phyloP scores from a whole-genome alignment of 2,113 vertebrate genomes.

The Antennarius striatus region DNA sequence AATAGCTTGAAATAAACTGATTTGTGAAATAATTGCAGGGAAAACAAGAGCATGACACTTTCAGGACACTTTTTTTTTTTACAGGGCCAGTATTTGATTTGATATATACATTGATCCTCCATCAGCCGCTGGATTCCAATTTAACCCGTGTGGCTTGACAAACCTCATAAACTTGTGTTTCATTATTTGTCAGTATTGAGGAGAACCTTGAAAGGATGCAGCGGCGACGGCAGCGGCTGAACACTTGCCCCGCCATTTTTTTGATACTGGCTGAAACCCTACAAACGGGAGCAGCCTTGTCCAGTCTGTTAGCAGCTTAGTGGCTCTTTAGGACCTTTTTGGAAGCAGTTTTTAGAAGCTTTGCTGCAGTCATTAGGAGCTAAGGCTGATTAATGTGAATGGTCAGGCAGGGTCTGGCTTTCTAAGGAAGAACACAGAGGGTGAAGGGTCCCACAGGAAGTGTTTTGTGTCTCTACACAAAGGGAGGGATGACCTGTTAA shows the following conservation, averaged over 20 bases:
- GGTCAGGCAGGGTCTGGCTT: slow-evolving; percentile 77
- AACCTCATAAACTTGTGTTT: not conserved
- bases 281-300: slow-evolving; percentile 34
- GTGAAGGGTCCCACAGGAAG: slow-evolving; percentile 83
- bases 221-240: not conserved
- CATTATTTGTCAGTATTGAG: not conserved
- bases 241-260: slow-evolving; percentile 16
- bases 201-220: not conserved
- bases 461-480: slow-evolving; percentile 84
- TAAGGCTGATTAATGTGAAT: slow-evolving; percentile 81
- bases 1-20: too few relatives aligned
- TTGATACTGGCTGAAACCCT: slow-evolving; percentile 1
- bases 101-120: too few relatives aligned
- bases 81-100: too few relatives aligned
- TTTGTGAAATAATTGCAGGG: too few relatives aligned
- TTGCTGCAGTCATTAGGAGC: slow-evolving; percentile 79
- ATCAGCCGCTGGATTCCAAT: not conserved
- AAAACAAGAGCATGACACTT: too few relatives aligned
- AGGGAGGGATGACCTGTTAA: slow-evolving; percentile 82
- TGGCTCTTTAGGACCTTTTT: slow-evolving; percentile 74
- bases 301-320: slow-evolving; percentile 66
- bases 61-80: too few relatives aligned
- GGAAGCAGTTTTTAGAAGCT: slow-evolving; percentile 68
- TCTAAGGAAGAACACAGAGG: slow-evolving; percentile 74
- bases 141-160: not conserved